phyloP scores from a whole-genome alignment of 23 tunicate genomes.

The Corella eumyota region DNA sequence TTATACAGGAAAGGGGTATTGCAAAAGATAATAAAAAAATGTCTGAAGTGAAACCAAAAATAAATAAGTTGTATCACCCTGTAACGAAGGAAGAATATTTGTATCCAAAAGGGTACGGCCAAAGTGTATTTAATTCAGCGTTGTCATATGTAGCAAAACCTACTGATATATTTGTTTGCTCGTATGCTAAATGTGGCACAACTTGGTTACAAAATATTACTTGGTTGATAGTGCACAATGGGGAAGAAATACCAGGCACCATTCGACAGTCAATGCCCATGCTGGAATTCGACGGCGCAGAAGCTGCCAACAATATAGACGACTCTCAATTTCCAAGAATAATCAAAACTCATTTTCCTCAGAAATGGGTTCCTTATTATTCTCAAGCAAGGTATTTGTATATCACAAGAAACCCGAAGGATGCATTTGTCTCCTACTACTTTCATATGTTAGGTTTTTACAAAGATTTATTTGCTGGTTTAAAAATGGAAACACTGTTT shows the following conservation, averaged over 20 bases:
- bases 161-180: constrained; percentile 45
- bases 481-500: constrained; percentile 7
- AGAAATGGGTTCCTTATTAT: constrained; percentile 25
- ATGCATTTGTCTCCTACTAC: constrained; percentile 15
- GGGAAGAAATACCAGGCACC: constrained; percentile 5
- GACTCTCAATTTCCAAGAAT: constrained; percentile 8
- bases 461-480: constrained; percentile 1
- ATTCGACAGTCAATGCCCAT: constrained; percentile 23
- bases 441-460: constrained; percentile 17
- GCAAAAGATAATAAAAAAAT: too few species aligned
- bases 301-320: background rate
- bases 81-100: too few species aligned
- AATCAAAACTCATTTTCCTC: constrained; percentile 22
- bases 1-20: too few species aligned
- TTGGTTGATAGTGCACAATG: constrained; percentile 47
- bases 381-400: constrained; percentile 21
- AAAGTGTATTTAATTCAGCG: constrained; percentile 38
- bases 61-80: too few species aligned
- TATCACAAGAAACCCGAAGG: constrained; percentile 33
- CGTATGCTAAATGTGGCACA: constrained; percentile 46
- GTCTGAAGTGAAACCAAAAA: too few species aligned
- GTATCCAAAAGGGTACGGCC: too few species aligned
- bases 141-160: constrained; percentile 24
- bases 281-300: constrained; percentile 47
- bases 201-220: constrained; percentile 72